Evolutionary conservation across 1,140 invertebrate species (phyloP), one percentile per base, ranked within the genome.

Genomic region (Zaprionus capensis): DNA sequence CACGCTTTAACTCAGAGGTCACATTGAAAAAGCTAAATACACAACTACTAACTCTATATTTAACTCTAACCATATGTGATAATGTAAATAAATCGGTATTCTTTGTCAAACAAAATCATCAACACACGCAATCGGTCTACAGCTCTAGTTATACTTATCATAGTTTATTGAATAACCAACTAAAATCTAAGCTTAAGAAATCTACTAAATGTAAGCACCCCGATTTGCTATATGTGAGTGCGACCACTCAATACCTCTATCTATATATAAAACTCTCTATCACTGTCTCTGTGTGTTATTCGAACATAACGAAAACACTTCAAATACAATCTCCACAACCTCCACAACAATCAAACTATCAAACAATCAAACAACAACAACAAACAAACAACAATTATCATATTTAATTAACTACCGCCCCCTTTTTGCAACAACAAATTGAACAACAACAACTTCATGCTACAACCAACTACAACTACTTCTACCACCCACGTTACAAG

Each of bases 401-500:
- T 71, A 85, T 80, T 91, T 90, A 90, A 90, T 87, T 87, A 90
- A 85, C 85, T 75, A 90, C 85, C 78, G 85, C 79, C 86, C 77
- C 86, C 65, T 90, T 90, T 88, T 88, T 85, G 82, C 78, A 80
- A 87, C 69, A 72, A 78, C 77, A 73, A 66, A 26, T 66, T 56
- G 49, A 61, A 81, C 74, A 56, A 80, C 62, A 26, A 71, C 82
- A 76, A 69, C 78, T 74, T 93, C 93, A 97, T 62, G 65, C 41
- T 46, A 46, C 44, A 55, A 56, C 38, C 78, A 38, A 80, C 70
- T 26, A 78, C 71, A 46, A 62, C 78, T 62, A 80, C 75, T 66
- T 82, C 57, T 46, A 46, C 41, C 17, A 44, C 41, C 15, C 17
- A 68, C 82, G 71, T 69, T 78, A 80, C 93, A 93, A 97, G 97